Evolutionary conservation across 2,113 vertebrate species (phyloP).

Genomic region (Apodemus sylvaticus): DNA sequence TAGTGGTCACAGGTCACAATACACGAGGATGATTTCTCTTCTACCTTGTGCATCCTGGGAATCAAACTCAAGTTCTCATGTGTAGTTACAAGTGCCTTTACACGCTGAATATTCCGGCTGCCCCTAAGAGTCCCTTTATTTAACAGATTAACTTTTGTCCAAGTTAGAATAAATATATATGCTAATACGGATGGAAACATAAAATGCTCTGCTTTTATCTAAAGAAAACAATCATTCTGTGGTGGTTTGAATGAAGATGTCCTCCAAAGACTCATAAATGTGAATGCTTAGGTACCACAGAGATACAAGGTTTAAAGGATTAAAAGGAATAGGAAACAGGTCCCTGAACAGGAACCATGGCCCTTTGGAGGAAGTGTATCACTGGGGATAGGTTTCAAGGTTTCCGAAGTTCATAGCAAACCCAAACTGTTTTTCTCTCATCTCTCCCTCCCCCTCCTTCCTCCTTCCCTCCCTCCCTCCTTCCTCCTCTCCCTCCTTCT

Average conservation of each 20-base stretch:
- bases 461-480: no score
- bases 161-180: neutral
- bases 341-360: neutral
- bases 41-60: no score
- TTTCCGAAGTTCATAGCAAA: neutral
- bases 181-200: neutral
- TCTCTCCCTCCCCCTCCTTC: neutral
- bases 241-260: neutral
- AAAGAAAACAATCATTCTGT: neutral
- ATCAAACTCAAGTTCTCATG: neutral
- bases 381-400: neutral
- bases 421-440: accelerated
- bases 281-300: neutral
- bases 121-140: neutral
- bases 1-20: neutral
- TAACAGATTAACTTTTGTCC: neutral
- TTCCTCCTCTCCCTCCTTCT: neutral
- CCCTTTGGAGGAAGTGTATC: neutral
- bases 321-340: neutral
- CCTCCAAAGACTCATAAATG: neutral
- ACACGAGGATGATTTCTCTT: neutral
- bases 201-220: neutral
- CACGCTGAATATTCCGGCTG: neutral
- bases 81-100: neutral
- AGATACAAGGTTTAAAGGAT: no score